These are phyloP conservation scores for Dermolepida albohirtum DNA, from an alignment of 2,888 invertebrate species.

Conservation along the genomic window DNA sequence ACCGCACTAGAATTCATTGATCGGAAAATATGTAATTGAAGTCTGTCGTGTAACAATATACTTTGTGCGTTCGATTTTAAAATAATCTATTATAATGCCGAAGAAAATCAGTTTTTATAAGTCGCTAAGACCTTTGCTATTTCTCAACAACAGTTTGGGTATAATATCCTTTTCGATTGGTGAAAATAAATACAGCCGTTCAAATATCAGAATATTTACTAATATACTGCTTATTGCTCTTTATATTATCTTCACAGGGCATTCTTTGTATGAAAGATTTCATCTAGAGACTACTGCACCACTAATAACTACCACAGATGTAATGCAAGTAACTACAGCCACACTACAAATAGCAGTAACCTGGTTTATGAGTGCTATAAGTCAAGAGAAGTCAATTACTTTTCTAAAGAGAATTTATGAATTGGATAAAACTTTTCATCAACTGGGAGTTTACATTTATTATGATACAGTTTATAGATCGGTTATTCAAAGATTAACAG, in stretches of 20 bases:
- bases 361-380: slow-evolving; percentile 44
- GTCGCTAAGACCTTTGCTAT: slow-evolving; percentile 45
- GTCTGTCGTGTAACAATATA: background rate
- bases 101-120: slow-evolving; percentile 44
- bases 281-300: slow-evolving; percentile 10
- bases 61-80: background rate
- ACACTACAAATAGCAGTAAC: slow-evolving; percentile 45
- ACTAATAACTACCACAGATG: slow-evolving; percentile 41
- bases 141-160: slow-evolving; percentile 44
- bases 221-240: slow-evolving; percentile 33
- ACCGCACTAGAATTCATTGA: background rate
- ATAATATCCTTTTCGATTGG: slow-evolving; percentile 44
- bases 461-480: slow-evolving; percentile 46
- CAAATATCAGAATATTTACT: slow-evolving; percentile 36
- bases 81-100: background rate
- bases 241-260: slow-evolving; percentile 29
- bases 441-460: slow-evolving; percentile 50
- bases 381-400: slow-evolving; percentile 46
- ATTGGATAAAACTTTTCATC: slow-evolving; percentile 48
- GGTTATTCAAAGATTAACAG: slow-evolving; percentile 42
- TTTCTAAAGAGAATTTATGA: slow-evolving; percentile 48
- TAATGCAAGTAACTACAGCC: slow-evolving; percentile 42
- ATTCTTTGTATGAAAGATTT: slow-evolving; percentile 34
- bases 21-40: too few species aligned
- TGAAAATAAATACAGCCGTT: slow-evolving; percentile 44